phyloP scores from a whole-genome alignment of 92 coral and sea anemone genomes.

The Parazoanthus atlanticus region DNA sequence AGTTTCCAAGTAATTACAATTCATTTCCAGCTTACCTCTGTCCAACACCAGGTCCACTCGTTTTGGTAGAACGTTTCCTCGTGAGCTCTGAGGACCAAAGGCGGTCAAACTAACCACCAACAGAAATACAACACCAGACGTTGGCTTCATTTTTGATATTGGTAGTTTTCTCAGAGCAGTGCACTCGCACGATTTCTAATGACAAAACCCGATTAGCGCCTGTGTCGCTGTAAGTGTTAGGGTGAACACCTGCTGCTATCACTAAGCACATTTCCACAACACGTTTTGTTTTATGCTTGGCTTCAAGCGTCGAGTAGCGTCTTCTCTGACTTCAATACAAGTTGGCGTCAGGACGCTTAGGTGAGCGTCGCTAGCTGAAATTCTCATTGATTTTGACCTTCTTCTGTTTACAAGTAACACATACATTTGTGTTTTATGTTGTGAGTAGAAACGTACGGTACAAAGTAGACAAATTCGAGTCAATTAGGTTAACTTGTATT shows the following conservation, averaged over 20 bases:
- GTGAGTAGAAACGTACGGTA: neutral
- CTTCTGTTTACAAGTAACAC: neutral
- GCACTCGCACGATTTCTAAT: neutral
- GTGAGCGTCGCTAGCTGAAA: neutral
- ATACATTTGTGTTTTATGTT: neutral
- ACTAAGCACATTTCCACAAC: neutral
- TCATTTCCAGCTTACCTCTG: neutral
- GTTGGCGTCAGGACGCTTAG: conserved; percentile 13
- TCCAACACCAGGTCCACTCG: neutral
- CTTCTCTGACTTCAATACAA: neutral
- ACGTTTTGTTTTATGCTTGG: neutral
- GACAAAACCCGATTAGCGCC: neutral
- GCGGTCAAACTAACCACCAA: neutral
- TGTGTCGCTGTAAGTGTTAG: neutral
- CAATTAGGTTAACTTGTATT: too few relatives aligned
- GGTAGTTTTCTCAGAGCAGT: neutral
- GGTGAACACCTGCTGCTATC: neutral
- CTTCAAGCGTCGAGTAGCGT: neutral
- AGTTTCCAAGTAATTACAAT: neutral
- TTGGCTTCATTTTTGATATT: neutral
- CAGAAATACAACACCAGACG: neutral
- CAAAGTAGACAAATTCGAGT: too few relatives aligned
- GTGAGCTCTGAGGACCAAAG: neutral
- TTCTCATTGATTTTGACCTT: neutral
- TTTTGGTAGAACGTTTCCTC: neutral